Evolutionary conservation across 2,113 vertebrate species (phyloP).

Genomic region (Cacatua alba): DNA sequence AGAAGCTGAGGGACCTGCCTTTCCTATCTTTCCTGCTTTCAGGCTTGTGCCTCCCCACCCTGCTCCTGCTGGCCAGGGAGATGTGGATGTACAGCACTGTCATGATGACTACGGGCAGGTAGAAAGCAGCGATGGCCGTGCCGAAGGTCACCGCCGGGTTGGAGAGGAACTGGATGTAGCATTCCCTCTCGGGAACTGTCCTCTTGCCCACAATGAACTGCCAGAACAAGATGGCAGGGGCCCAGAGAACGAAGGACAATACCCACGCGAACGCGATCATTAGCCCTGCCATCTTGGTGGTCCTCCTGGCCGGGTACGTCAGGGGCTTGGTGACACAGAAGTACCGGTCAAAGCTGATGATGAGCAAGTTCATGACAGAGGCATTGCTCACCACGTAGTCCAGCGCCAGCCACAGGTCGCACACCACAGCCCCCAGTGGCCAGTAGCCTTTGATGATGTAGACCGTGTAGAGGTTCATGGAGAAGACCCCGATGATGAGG

Average conservation of each 20-base stretch:
- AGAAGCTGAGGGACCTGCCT: slow-evolving; percentile 82
- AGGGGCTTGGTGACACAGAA: slow-evolving; percentile 98
- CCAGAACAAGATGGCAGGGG: slow-evolving; percentile 98
- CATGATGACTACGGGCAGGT: slow-evolving; percentile 97
- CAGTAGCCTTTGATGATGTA: slow-evolving; percentile 97
- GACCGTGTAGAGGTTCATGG: slow-evolving; percentile 96
- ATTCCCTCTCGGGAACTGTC: slow-evolving; percentile 88
- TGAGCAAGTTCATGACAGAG: slow-evolving; percentile 97
- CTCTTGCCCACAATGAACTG: slow-evolving; percentile 96
- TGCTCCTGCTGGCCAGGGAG: slow-evolving; percentile 94
- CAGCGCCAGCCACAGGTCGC: slow-evolving; percentile 94
- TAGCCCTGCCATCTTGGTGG: slow-evolving; percentile 96
- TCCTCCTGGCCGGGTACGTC: slow-evolving; percentile 90
- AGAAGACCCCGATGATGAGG: slow-evolving; percentile 94
- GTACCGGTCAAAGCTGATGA: slow-evolving; percentile 98
- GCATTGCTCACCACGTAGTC: slow-evolving; percentile 97
- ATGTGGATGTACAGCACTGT: slow-evolving; percentile 96
- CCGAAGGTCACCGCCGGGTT: slow-evolving; percentile 95
- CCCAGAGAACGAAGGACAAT: slow-evolving; percentile 97
- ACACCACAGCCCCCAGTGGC: slow-evolving; percentile 94
- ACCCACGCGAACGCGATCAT: slow-evolving; percentile 98
- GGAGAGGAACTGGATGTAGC: slow-evolving; percentile 97
- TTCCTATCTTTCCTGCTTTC: slow-evolving; percentile 89
- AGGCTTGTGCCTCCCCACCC: slow-evolving; percentile 90
- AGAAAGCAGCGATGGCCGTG: slow-evolving; percentile 97